Base-by-base conservation (phyloP, 2,888 invertebrate species). In the Torymus texanus region DNA sequence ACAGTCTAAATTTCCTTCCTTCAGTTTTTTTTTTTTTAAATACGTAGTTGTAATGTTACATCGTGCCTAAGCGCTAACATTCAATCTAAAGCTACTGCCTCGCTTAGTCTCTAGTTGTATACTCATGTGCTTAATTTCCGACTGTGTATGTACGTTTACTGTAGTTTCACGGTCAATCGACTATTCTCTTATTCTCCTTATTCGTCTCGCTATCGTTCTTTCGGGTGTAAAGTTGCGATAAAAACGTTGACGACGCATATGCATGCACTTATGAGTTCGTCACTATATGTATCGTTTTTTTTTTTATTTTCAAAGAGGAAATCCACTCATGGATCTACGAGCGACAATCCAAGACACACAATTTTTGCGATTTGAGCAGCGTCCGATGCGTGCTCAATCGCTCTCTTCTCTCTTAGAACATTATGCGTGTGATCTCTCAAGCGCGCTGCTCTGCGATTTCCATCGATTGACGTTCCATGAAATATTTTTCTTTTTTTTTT, bases 21-120 rank as follows among this genome's bases (percentile, higher is more conserved):
- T 83, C 81, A 78, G 41, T 78, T 65, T 67, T 68, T 80, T 77
- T 81, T 81, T 83, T 84, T 85, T 89, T 89, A 89, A 88, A 89
- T 90, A 89, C 87, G 88, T 89, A 87, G 85, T 88, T 88, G 75
- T 88, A 90, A 88, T 88, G 86, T 88, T 89, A 89, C 88, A 88
- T 88, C 86, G 87, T 88, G 86, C 85, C 88, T 89, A 89, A 84
- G 86, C 87, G 87, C 90, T 90, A 90, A 89, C 89, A 90, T 89
- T 87, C 85, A 88, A 85, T 87, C 89, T 89, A 89, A 85, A 87
- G 86, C 89, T 90, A 89, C 88, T 82, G 85, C 85, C 87, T 83
- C 83, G 86, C 87, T 88, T 89, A 89, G 83, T 83, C 86, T 88
- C 88, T 89, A 89, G 85, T 89, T 89, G 89, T 89, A 89, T 90